Conservation (phyloP, 2,113 vertebrate genomes). For the Parus major region DNA sequence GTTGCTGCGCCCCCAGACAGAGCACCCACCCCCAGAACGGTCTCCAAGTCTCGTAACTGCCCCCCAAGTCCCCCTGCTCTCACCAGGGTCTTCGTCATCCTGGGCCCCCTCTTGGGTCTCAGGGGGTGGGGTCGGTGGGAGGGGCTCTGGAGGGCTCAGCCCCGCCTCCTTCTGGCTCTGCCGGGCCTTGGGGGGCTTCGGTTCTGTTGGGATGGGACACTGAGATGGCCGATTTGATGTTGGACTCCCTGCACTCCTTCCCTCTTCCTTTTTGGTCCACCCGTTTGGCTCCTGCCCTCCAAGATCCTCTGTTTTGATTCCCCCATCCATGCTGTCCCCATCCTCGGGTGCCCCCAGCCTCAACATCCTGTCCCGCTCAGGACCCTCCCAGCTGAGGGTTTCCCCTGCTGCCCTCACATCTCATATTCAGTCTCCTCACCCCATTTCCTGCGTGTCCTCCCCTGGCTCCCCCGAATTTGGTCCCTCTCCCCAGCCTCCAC, state of each 20-base stretch:
- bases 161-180: background rate
- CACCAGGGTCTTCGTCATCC: background rate
- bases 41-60: background rate
- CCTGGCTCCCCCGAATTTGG: background rate
- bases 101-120: background rate
- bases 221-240: rapidly evolving
- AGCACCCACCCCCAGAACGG: background rate
- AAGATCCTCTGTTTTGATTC: background rate
- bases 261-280: background rate
- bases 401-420: background rate
- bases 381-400: no score
- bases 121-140: background rate
- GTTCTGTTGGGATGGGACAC: background rate
- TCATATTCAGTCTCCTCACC: background rate
- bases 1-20: background rate
- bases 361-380: no score
- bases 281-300: background rate
- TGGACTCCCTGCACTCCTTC: no score
- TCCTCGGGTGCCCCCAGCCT: no score
- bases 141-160: background rate
- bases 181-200: background rate
- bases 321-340: background rate
- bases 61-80: background rate
- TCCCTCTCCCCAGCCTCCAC: no score
- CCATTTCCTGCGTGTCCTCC: background rate